These are phyloP conservation scores for Columbina picui DNA, from an alignment of 2,113 vertebrate genomes.

Conservation along the genomic window DNA sequence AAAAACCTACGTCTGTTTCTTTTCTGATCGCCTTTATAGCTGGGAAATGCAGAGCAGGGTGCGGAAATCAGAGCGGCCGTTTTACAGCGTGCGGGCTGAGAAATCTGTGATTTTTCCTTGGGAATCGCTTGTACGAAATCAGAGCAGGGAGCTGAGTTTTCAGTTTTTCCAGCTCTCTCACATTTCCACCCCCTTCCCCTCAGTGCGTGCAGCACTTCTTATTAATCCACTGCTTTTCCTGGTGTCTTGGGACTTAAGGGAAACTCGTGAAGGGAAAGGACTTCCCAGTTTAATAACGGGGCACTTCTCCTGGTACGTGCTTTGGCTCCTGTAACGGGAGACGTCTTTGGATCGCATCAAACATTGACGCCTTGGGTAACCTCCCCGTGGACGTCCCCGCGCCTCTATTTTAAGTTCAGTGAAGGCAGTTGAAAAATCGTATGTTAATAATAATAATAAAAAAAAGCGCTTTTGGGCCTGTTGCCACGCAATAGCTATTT, in stretches of 20 bases:
- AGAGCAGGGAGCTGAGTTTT: conserved; percentile 14
- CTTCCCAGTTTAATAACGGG: background rate
- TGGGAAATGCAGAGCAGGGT: background rate
- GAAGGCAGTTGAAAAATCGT: background rate
- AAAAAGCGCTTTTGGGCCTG: background rate
- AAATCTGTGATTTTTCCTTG: conserved; percentile 24
- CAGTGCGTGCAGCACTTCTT: background rate
- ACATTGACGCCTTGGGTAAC: background rate
- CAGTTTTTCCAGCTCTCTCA: background rate
- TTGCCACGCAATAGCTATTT: conserved; percentile 38
- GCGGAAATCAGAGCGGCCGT: background rate
- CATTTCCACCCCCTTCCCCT: background rate
- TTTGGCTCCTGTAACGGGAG: conserved; percentile 31
- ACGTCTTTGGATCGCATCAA: conserved; percentile 52
- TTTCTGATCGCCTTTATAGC: background rate
- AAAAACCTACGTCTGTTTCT: background rate
- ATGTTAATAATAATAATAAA: background rate
- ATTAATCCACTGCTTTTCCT: background rate
- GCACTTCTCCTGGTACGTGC: background rate
- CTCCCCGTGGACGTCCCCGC: background rate
- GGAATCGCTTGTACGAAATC: conserved; percentile 38
- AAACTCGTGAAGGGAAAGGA: background rate
- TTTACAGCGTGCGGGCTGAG: background rate
- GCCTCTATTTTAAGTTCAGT: background rate
- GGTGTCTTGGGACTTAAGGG: background rate